Evolutionary conservation across 53 echinoderm and acorn worm species (phyloP).

Genomic region (Holothuria leucospilota): DNA sequence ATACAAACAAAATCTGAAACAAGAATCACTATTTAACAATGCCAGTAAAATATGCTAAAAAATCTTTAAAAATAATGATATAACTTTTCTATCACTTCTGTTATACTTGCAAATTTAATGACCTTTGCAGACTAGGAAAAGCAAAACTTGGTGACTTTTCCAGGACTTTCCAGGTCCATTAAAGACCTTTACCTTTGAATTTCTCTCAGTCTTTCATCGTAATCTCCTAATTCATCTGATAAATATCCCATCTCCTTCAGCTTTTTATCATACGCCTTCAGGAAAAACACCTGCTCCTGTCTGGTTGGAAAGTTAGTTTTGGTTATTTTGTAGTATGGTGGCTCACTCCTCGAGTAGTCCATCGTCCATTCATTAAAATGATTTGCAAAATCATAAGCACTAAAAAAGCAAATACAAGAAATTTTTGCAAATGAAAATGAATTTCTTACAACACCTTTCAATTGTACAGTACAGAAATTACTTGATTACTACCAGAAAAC

Average conservation of each 20-base stretch:
- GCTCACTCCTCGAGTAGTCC: slow-evolving; percentile 70
- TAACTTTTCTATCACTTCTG: too few relatives aligned
- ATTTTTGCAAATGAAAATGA: not conserved
- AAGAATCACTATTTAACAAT: too few relatives aligned
- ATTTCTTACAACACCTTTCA: not conserved
- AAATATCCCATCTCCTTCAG: not conserved
- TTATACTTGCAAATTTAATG: too few relatives aligned
- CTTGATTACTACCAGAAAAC: not conserved
- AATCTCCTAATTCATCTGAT: slow-evolving; percentile 17
- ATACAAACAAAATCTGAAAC: too few relatives aligned
- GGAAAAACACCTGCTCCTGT: slow-evolving; percentile 89
- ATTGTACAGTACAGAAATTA: not conserved
- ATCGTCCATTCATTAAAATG: slow-evolving; percentile 96
- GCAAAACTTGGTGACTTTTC: too few relatives aligned
- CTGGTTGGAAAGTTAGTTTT: slow-evolving; percentile 71
- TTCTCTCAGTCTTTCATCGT: slow-evolving; percentile 50
- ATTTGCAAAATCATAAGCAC: slow-evolving; percentile 85
- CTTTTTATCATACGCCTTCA: slow-evolving; percentile 73
- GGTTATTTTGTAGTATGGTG: slow-evolving; percentile 73
- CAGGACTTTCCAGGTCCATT: too few relatives aligned
- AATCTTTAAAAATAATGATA: too few relatives aligned
- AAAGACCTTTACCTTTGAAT: slow-evolving; percentile 61
- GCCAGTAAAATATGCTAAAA: too few relatives aligned
- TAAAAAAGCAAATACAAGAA: not conserved
- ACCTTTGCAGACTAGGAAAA: too few relatives aligned